Evolutionary conservation across 1,140 invertebrate species (phyloP).

Genomic region (Hestina assimilis): DNA sequence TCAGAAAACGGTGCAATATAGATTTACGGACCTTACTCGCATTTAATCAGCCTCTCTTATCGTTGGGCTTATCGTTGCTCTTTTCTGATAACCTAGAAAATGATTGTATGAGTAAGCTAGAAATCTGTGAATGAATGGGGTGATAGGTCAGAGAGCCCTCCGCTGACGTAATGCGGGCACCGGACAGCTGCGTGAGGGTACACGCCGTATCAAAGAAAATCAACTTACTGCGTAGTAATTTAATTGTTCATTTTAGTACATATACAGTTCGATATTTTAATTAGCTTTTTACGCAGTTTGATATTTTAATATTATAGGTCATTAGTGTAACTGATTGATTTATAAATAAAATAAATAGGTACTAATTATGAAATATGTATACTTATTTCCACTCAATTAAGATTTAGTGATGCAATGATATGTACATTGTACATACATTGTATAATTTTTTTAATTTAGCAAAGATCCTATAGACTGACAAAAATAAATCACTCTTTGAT

Average conservation of each 20-base stretch:
- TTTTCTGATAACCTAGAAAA: slow-evolving; percentile 15
- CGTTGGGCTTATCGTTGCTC: slow-evolving; percentile 9
- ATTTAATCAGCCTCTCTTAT: not conserved
- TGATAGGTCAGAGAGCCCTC: slow-evolving; percentile 38
- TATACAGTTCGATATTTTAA: slow-evolving; percentile 13
- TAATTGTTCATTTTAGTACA: slow-evolving; percentile 18
- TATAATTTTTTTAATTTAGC: no score
- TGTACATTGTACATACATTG: no score
- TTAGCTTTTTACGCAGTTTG: slow-evolving; percentile 17
- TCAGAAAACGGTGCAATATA: no score
- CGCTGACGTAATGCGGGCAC: slow-evolving; percentile 30
- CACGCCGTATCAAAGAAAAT: slow-evolving; percentile 20
- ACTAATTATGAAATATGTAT: no score
- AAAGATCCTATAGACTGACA: no score
- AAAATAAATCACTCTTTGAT: no score
- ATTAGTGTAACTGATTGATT: not conserved
- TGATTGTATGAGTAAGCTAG: slow-evolving; percentile 12
- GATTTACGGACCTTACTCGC: not conserved
- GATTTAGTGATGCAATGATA: no score
- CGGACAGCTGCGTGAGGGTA: slow-evolving; percentile 30
- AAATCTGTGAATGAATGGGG: slow-evolving; percentile 45
- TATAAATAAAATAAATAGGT: no score
- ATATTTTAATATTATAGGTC: not conserved
- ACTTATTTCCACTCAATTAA: no score
- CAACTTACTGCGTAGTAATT: slow-evolving; percentile 39